Conservation (phyloP, 2,113 vertebrate species). For the Gadus macrocephalus region DNA sequence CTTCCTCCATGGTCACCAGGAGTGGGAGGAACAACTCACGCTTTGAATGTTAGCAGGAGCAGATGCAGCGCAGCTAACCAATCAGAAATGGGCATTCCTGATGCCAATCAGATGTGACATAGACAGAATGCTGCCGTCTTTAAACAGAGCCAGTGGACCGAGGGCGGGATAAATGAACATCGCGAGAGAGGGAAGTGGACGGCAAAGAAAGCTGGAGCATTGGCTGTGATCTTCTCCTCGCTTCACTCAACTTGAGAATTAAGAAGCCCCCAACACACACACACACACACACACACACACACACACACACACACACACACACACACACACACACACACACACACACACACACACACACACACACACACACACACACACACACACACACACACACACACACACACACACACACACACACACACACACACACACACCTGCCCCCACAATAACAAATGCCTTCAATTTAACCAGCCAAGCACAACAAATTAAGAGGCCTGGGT, state of each 20-base stretch:
- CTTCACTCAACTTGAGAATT: constrained; percentile 75
- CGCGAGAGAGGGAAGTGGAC: constrained; percentile 11
- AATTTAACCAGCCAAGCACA: constrained; percentile 78
- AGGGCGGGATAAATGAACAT: constrained; percentile 11
- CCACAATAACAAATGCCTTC: constrained; percentile 75
- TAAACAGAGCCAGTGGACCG: constrained; percentile 26
- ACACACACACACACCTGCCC: constrained; percentile 42
- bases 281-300: constrained; percentile 18
- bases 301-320: constrained; percentile 15
- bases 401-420: constrained; percentile 6
- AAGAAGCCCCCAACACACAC: constrained; percentile 37
- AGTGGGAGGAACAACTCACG: constrained; percentile 33
- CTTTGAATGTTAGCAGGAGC: constrained; percentile 58
- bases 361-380: constrained; percentile 8
- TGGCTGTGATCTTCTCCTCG: constrained; percentile 59
- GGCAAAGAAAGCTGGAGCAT: constrained; percentile 44
- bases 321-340: constrained; percentile 18
- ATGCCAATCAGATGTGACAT: constrained; percentile 63
- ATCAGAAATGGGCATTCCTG: constrained; percentile 41
- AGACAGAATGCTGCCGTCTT: constrained; percentile 38
- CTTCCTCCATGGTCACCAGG: neutral
- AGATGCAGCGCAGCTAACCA: constrained; percentile 55
- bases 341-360: constrained; percentile 41
- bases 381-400: constrained; percentile 27
- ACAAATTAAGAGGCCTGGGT: constrained; percentile 62